These are phyloP conservation scores for Rhabdomys dilectus DNA, from an alignment of 2,113 vertebrate genomes.

Conservation along the genomic window DNA sequence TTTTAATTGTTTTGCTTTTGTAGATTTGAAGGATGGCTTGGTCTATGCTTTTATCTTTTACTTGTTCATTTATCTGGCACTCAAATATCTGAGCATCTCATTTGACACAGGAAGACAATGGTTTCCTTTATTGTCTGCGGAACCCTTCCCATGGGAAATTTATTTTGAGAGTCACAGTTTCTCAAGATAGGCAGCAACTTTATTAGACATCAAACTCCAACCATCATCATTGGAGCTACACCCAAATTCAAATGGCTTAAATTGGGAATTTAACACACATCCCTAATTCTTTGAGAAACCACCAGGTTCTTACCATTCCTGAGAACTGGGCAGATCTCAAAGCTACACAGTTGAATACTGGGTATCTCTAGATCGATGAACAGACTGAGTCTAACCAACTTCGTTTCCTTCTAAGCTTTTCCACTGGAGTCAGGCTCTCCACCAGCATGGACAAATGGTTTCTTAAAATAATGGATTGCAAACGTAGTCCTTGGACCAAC, in stretches of 20 bases:
- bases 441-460: background rate
- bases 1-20: conserved; percentile 68
- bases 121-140: conserved; percentile 59
- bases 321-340: conserved; percentile 5
- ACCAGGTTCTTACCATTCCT: background rate
- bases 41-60: conserved; percentile 67
- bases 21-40: conserved; percentile 53
- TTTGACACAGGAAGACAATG: conserved; percentile 59
- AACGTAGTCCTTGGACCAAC: background rate
- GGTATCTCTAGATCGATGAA: background rate
- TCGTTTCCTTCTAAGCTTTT: background rate
- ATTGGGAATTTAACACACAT: conserved; percentile 29
- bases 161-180: conserved; percentile 41
- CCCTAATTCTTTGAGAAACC: background rate
- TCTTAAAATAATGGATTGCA: background rate
- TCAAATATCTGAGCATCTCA: conserved; percentile 60
- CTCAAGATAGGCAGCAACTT: conserved; percentile 18
- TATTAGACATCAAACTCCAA: conserved; percentile 31
- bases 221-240: background rate
- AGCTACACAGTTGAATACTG: background rate
- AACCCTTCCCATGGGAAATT: conserved; percentile 68
- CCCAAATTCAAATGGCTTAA: conserved; percentile 4
- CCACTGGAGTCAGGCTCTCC: background rate
- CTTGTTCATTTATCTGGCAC: conserved; percentile 59
- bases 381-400: background rate